A percentile compares a stretch with the other conserved stretches of the same genome.
These are phyloP conservation scores for Dinomys branickii DNA, from an alignment of 2,113 vertebrate genomes.

Conservation along the genomic window DNA sequence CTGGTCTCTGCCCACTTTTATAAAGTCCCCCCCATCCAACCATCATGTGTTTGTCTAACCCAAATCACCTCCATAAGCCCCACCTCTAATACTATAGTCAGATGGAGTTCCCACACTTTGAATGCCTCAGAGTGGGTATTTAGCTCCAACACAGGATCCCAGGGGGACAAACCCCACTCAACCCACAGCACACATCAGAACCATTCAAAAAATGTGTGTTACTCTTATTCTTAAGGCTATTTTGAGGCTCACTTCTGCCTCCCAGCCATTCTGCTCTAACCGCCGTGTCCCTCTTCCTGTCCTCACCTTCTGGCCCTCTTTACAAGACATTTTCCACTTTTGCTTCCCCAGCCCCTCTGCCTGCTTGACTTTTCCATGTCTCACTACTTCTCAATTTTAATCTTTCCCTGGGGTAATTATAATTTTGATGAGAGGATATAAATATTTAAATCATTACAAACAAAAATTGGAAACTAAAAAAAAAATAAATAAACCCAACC, in stretches of 20 bases:
- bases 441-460: neutral
- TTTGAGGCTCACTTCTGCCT: neutral
- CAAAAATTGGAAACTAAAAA: neutral
- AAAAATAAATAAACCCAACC: neutral
- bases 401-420: slow-evolving; percentile 3
- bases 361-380: neutral
- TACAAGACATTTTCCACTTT: neutral
- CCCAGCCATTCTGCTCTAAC: neutral
- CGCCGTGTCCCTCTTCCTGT: neutral
- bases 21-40: too few species aligned
- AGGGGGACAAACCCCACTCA: neutral
- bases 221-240: neutral
- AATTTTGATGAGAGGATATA: slow-evolving; percentile 15
- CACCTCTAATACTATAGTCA: neutral
- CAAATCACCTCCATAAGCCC: too few species aligned
- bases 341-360: neutral
- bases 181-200: neutral
- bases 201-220: neutral
- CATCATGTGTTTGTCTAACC: neutral
- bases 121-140: neutral
- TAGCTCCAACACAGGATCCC: neutral
- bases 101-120: neutral
- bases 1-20: neutral
- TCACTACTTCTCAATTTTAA: slow-evolving; percentile 1
- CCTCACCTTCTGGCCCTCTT: neutral